Conservation (phyloP, 2,113 vertebrate genomes). For the Nothoprocta pentlandii region DNA sequence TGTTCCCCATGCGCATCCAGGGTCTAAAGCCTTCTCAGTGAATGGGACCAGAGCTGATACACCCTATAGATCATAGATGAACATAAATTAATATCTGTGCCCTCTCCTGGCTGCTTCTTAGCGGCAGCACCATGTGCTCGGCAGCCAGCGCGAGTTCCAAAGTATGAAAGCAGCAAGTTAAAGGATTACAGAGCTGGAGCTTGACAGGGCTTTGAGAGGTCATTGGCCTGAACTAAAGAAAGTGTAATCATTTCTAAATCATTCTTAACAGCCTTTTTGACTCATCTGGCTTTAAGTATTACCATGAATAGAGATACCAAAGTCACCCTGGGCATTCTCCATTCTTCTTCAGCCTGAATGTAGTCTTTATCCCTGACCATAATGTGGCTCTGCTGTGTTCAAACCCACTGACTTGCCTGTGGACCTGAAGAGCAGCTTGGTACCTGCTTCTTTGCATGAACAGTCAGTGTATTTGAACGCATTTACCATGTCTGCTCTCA, state of each 20-base stretch:
- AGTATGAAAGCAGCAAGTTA: neutral
- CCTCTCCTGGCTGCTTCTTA: neutral
- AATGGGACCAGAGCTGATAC: neutral
- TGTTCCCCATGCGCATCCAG: neutral
- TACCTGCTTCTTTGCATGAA: neutral
- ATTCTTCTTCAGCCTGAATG: neutral
- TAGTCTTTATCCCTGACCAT: neutral
- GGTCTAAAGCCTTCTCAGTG: neutral
- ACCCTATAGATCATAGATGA: neutral
- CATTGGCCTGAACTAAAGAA: neutral
- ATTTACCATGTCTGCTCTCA: neutral
- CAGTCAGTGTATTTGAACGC: neutral
- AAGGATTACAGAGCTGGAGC: neutral
- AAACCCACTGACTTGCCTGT: neutral
- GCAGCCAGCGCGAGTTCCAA: neutral
- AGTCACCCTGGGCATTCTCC: neutral
- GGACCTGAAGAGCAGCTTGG: neutral
- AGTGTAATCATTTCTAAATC: neutral
- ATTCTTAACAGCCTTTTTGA: neutral
- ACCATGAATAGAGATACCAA: neutral
- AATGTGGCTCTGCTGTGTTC: neutral
- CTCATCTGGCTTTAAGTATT: neutral
- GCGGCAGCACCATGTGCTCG: neutral
- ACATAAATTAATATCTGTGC: neutral
- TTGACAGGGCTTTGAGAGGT: neutral